Conservation (phyloP, 2,888 invertebrate genomes). For the Machimus rusticus region DNA sequence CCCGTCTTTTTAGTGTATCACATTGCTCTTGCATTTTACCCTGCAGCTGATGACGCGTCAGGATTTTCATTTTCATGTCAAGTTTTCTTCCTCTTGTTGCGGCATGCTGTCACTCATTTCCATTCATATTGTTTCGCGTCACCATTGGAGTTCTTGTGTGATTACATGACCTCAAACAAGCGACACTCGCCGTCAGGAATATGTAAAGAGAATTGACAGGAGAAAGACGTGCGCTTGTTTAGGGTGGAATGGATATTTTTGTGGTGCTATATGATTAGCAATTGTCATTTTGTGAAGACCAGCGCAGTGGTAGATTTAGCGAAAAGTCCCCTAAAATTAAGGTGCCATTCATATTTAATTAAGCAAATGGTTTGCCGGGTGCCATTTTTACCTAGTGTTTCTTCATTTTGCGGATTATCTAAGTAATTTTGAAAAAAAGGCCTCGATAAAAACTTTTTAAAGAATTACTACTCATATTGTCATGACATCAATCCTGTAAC, state of each 20-base stretch:
- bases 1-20: neutral
- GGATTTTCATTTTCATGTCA: conserved; percentile 45
- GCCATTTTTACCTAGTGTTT: neutral
- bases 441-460: neutral
- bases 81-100: neutral
- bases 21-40: neutral
- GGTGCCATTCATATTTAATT: conserved; percentile 12
- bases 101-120: conserved; percentile 23
- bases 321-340: neutral
- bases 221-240: conserved; percentile 7
- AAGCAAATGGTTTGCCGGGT: neutral
- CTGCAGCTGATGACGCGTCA: conserved; percentile 42
- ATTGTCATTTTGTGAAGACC: conserved; percentile 4
- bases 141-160: conserved; percentile 14
- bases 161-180: conserved; percentile 38
- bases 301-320: neutral
- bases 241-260: conserved; percentile 22
- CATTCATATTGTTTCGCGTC: neutral
- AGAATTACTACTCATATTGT: neutral
- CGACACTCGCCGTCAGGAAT: neutral
- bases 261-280: neutral
- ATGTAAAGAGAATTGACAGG: conserved; percentile 8
- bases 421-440: neutral
- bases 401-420: neutral
- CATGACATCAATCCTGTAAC: neutral